Evolutionary conservation across 2,113 vertebrate genomes (phyloP).

Genomic region (Dromas ardeola): DNA sequence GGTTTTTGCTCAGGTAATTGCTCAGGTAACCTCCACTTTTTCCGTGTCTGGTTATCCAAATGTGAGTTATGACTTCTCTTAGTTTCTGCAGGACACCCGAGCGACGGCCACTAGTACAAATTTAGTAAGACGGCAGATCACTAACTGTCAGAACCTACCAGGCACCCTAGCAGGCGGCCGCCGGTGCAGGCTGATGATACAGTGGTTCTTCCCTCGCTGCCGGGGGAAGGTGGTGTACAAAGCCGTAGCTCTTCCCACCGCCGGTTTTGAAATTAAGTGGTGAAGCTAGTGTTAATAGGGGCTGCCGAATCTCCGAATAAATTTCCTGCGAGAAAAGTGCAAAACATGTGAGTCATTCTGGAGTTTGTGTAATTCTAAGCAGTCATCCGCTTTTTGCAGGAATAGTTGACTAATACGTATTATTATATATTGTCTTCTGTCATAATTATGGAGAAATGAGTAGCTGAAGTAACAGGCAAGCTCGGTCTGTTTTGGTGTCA

Average conservation of each 20-base stretch:
- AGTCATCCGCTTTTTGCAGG: background rate
- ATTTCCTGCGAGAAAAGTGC: background rate
- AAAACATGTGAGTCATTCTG: background rate
- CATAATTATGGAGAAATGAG: background rate
- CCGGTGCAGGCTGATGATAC: background rate
- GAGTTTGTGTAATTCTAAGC: background rate
- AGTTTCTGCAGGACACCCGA: background rate
- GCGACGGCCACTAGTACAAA: fast-evolving
- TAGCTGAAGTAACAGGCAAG: background rate
- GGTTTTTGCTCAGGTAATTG: background rate
- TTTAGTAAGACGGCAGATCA: background rate
- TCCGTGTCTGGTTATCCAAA: background rate
- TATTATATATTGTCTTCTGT: background rate
- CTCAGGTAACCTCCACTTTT: background rate
- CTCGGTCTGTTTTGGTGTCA: background rate
- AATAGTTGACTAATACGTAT: background rate
- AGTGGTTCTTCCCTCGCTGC: fast-evolving
- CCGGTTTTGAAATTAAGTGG: background rate
- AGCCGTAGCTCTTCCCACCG: background rate
- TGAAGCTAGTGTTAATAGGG: background rate
- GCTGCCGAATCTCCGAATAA: background rate
- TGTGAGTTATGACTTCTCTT: background rate
- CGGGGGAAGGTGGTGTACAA: background rate
- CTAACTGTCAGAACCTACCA: background rate
- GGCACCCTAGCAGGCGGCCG: fast-evolving